These are phyloP conservation scores for Alentia gelatinosa DNA, from an alignment of 2,888 invertebrate genomes.

Conservation along the genomic window DNA sequence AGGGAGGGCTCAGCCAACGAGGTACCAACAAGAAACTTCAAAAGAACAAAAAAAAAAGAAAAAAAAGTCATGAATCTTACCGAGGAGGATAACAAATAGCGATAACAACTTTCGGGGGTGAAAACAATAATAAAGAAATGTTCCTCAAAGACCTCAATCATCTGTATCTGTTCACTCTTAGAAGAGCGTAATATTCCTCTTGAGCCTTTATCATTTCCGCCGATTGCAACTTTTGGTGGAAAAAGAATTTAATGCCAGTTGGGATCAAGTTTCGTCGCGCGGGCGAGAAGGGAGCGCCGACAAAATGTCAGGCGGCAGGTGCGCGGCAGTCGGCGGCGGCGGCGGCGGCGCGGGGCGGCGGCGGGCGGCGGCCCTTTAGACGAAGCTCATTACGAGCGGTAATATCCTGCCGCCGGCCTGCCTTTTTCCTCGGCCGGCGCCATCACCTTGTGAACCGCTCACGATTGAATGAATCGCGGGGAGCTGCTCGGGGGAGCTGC, in stretches of 20 bases:
- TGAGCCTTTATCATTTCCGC: neutral
- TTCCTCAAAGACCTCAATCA: neutral
- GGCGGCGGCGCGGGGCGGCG: too few species aligned
- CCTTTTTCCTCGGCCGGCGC: neutral
- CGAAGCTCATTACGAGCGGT: neutral
- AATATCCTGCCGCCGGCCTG: neutral
- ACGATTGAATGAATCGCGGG: neutral
- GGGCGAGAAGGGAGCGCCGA: too few species aligned
- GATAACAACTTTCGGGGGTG: too few species aligned
- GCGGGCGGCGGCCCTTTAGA: neutral
- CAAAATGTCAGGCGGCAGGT: neutral
- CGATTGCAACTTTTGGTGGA: neutral
- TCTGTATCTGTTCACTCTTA: neutral
- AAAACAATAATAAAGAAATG: too few species aligned
- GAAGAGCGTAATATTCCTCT: neutral
- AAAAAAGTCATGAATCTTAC: too few species aligned
- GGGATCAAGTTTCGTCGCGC: neutral
- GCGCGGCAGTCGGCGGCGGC: neutral
- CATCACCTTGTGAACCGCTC: neutral
- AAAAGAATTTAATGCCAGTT: neutral
- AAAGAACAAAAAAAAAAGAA: neutral
- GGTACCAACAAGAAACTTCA: neutral
- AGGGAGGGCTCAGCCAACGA: neutral
- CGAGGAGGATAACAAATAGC: too few species aligned
- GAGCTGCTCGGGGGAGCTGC: neutral